Evolutionary conservation across 2,113 vertebrate species (phyloP), one percentile per base, ranked within the genome.

Genomic region (Sporophila hypoxantha): DNA sequence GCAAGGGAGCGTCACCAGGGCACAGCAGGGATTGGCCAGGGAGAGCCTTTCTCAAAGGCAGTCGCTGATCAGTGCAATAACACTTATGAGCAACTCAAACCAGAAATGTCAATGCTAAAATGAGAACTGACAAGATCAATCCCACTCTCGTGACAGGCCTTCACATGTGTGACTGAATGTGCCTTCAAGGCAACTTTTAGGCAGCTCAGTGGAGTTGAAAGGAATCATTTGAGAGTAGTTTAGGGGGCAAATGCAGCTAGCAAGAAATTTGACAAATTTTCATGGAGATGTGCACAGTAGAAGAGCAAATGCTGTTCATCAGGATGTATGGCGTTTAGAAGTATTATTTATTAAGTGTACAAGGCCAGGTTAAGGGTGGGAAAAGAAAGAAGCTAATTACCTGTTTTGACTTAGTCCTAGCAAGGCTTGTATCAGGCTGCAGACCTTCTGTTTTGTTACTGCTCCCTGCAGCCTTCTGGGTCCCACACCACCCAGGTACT

Each of bases 21-120:
- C 1, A 1, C 12, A 12, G 30, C 30, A 62, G 41, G 21, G 29
- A 46, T 1, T 25, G n/a, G 39, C 39, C 50, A 36, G 20, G n/a
- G 39, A 41, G 39, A 16, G 15, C 6, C 17, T n/a, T 12, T 27
- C 49, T 9, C 25, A 16, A 1, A 1, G 17, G 3, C 11, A 4
- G 41, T 10, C 0, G 0, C 30, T 11, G 1, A 18, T 46, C 5
- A 1, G 10, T 20, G 23, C 17, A 18, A 11, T 21, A 34, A 18
- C 0, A 0, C 25, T 62, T 34, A 29, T 4, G 23, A 57, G 15
- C 22, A 23, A 14, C 26, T 36, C 61, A 56, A 36, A 59, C 17
- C 12, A 39, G 47, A 67, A 17, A 32, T 34, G 36, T 5, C 27
- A 50, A 49, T 10, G 11, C 32, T 41, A 20, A 62, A n/a, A 62